Base-by-base conservation (phyloP, 2,113 vertebrate species). In the Pampusana beccarii region DNA sequence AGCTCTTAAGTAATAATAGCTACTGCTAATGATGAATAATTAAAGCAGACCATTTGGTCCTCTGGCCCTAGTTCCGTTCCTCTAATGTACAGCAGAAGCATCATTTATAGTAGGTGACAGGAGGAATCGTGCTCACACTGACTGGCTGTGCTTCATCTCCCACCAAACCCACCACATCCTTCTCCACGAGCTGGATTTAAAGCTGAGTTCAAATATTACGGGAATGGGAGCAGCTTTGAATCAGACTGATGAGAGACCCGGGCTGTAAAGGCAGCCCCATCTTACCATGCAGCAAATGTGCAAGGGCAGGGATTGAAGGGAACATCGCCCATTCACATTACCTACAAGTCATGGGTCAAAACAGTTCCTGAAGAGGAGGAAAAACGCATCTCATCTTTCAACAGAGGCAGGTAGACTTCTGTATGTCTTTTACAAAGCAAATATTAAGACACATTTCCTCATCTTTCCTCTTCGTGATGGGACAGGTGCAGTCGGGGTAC, bases 21-120 rank as follows among this genome's bases (percentile, higher is more conserved):
- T 86, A 28, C 11, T 40, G 67, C 56, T 86, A 92, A 83, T 6
- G n/a, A 80, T 94, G 67, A 90, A 93, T 93, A 86, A 95, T 92
- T 90, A 77, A 90, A 90, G 82, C 54, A 80, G 74, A 77, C n/a
- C 73, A 61, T 77, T 94, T 44, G 42, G 65, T 81, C 65, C 36
- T 87, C 62, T 10, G 26, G 81, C 46, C 50, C 74, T 48, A 69
- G 58, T 82, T 88, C 81, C 0, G 0, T 75, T 85, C 50, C 74
- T 77, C 46, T 73, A 88, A 90, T 28, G 46, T 65, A 73, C 5
- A 2, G 57, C 53, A 88, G 71, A 54, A 78, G 15, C 16, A 91
- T 65, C 66, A 73, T 82, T 94, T 80, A 42, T 54, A 73, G 28
- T 7, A 11, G 0, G 0, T 8, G 3, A 46, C 78, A 92, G 77